phyloP scores from a whole-genome alignment of 2,888 invertebrate genomes.

The Calameuta filiformis region DNA sequence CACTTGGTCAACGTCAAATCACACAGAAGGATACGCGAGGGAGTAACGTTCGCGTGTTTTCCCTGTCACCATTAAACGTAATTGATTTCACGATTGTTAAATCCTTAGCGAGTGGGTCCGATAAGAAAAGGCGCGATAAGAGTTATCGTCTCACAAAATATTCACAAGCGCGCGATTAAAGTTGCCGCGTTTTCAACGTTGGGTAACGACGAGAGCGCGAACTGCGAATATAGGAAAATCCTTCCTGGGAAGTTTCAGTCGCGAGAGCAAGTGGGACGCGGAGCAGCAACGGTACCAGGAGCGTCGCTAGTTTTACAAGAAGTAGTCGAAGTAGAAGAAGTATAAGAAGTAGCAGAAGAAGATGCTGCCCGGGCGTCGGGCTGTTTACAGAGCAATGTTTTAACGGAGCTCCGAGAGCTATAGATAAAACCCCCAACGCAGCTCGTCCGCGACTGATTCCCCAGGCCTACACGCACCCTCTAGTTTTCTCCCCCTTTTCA shows the following conservation, averaged over 20 bases:
- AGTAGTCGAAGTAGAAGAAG: background rate
- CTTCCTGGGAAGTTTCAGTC: background rate
- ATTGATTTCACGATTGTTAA: background rate
- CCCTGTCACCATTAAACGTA: background rate
- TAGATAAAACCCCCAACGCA: constrained; percentile 64
- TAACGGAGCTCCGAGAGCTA: constrained; percentile 47
- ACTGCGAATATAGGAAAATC: background rate
- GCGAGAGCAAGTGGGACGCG: background rate
- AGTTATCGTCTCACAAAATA: background rate
- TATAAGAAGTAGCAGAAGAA: background rate
- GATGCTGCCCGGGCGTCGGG: background rate
- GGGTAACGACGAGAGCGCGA: background rate
- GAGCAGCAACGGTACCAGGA: background rate
- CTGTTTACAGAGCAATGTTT: constrained; percentile 24
- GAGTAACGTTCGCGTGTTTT: background rate
- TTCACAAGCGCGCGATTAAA: background rate
- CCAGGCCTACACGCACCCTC: constrained; percentile 65
- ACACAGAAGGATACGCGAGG: background rate
- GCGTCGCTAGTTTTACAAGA: background rate
- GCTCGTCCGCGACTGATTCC: constrained; percentile 65
- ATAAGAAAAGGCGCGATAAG: background rate
- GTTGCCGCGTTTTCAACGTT: background rate
- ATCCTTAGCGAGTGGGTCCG: background rate
- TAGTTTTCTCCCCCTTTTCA: constrained; percentile 59
- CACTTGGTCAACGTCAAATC: background rate